phyloP scores from a whole-genome alignment of 2,113 vertebrate genomes.

The Uropsilus gracilis region DNA sequence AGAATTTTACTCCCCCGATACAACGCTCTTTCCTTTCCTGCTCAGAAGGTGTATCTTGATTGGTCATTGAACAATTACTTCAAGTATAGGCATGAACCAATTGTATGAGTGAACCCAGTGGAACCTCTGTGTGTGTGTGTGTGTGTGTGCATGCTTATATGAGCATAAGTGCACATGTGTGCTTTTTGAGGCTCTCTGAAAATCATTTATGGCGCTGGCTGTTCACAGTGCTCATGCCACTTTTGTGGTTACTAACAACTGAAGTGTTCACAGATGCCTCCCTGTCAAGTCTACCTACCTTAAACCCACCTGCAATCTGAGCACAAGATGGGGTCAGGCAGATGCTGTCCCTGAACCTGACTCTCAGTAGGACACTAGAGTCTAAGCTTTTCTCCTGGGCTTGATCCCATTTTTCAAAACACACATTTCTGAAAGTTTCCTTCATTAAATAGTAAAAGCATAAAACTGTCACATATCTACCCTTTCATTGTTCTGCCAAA shows the following conservation, averaged over 20 bases:
- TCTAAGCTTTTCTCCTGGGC: background rate
- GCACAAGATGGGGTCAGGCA: background rate
- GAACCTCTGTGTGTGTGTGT: background rate
- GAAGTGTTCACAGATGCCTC: background rate
- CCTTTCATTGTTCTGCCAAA: background rate
- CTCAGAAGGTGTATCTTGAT: background rate
- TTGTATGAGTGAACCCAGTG: background rate
- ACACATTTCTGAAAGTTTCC: background rate
- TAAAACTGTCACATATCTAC: background rate
- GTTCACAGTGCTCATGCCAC: background rate
- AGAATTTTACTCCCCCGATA: background rate
- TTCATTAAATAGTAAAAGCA: background rate
- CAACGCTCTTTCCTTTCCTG: background rate
- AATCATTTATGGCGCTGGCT: background rate
- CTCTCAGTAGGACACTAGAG: background rate
- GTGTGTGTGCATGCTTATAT: background rate
- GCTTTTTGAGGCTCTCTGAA: conserved; percentile 16
- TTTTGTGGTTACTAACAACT: background rate
- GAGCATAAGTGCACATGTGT: rapidly evolving
- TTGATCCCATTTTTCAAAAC: background rate
- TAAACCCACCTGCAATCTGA: background rate
- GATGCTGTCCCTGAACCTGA: background rate
- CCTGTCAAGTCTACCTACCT: background rate
- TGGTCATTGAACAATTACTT: conserved; percentile 28
- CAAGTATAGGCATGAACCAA: conserved; percentile 53